Evolutionary conservation across 2,888 invertebrate species (phyloP).

Genomic region (Spodoptera littoralis): DNA sequence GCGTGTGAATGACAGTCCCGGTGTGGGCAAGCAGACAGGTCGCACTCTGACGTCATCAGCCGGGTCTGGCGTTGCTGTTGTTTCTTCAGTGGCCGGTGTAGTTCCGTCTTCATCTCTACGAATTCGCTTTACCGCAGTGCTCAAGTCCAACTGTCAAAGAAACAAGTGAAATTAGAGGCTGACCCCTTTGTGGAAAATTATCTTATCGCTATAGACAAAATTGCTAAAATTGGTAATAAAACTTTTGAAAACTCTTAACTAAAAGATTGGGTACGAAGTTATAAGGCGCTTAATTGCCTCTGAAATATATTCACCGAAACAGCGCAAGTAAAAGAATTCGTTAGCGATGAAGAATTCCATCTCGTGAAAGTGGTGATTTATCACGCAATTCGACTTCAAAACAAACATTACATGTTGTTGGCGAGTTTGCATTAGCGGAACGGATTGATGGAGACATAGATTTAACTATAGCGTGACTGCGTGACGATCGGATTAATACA

Average conservation of each 20-base stretch:
- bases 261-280: too few relatives aligned
- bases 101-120: slow-evolving; percentile 48
- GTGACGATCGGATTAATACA: neutral
- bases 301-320: slow-evolving; percentile 6
- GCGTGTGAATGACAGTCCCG: slow-evolving; percentile 87
- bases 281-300: too few relatives aligned
- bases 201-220: too few relatives aligned
- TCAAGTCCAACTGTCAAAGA: slow-evolving; percentile 74
- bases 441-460: slow-evolving; percentile 25
- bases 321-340: slow-evolving; percentile 39
- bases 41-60: slow-evolving; percentile 85
- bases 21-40: slow-evolving; percentile 93
- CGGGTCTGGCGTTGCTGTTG: slow-evolving; percentile 48
- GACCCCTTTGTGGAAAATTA: too few relatives aligned
- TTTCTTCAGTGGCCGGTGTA: slow-evolving; percentile 19
- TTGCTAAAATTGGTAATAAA: too few relatives aligned
- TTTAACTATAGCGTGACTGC: slow-evolving; percentile 4
- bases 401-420: slow-evolving; percentile 30
- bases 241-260: too few relatives aligned
- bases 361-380: slow-evolving; percentile 42
- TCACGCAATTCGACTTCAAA: slow-evolving; percentile 47
- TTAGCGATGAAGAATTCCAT: slow-evolving; percentile 44
- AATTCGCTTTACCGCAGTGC: slow-evolving; percentile 75
- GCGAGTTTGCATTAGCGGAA: slow-evolving; percentile 19
- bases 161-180: too few relatives aligned